phyloP scores from a whole-genome alignment of 1,140 invertebrate genomes.

The Anoplophora glabripennis region DNA sequence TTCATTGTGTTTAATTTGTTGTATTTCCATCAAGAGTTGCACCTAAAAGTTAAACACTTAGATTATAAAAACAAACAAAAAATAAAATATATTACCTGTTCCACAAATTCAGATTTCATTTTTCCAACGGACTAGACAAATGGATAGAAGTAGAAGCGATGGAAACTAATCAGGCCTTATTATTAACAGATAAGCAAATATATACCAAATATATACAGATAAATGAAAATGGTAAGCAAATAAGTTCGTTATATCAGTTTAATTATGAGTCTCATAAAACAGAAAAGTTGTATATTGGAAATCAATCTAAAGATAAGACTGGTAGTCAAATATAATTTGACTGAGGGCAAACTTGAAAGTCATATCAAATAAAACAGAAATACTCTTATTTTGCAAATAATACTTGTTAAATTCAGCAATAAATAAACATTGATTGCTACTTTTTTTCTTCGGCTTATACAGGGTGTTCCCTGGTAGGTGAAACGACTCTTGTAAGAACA shows the following conservation, averaged over 20 bases:
- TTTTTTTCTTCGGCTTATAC: too few relatives aligned
- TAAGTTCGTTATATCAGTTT: slow-evolving; percentile 18
- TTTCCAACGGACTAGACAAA: slow-evolving; percentile 3
- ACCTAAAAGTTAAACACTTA: slow-evolving; percentile 24
- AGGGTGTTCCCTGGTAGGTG: too few relatives aligned
- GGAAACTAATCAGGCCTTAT: neutral
- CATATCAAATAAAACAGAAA: too few relatives aligned
- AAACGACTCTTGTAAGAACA: too few relatives aligned
- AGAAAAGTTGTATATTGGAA: too few relatives aligned
- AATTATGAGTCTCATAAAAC: slow-evolving; percentile 8
- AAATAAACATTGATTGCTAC: too few relatives aligned
- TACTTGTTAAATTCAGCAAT: too few relatives aligned
- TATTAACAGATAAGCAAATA: slow-evolving; percentile 20
- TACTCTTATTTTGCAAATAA: too few relatives aligned
- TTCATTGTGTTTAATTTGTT: slow-evolving; percentile 38
- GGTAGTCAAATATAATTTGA: too few relatives aligned
- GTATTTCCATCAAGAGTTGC: slow-evolving; percentile 38
- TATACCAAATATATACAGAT: slow-evolving; percentile 12
- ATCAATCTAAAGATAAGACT: too few relatives aligned
- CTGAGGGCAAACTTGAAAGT: too few relatives aligned
- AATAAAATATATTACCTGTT: slow-evolving; percentile 27
- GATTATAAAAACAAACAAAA: neutral
- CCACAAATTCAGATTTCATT: slow-evolving; percentile 35
- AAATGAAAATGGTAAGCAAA: slow-evolving; percentile 15
- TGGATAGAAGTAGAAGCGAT: neutral